Evolutionary conservation across 2,113 vertebrate genomes (phyloP).

Genomic region (Hoplias malabaricus): DNA sequence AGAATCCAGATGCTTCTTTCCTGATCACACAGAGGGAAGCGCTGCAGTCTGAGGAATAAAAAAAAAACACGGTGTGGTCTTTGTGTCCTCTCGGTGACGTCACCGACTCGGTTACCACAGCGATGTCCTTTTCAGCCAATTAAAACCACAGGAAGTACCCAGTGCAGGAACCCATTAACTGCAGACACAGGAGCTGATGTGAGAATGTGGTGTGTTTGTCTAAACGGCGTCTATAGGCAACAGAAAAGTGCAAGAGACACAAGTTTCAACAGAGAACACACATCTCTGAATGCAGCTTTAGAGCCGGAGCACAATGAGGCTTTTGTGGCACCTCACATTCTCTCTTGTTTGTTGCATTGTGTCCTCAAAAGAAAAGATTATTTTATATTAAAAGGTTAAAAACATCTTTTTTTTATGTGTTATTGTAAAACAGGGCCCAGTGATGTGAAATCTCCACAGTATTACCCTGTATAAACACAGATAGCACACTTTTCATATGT

Average conservation of each 20-base stretch:
- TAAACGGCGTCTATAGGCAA: slow-evolving; percentile 12
- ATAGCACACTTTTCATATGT: too few relatives aligned
- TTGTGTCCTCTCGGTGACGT: not conserved
- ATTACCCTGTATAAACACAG: too few relatives aligned
- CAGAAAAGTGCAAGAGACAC: not conserved
- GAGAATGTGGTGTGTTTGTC: not conserved
- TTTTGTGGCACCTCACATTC: slow-evolving; percentile 34
- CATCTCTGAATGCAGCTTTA: slow-evolving; percentile 21
- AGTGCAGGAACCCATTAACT: not conserved
- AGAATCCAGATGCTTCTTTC: not conserved
- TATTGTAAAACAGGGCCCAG: too few relatives aligned
- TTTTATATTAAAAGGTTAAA: too few relatives aligned
- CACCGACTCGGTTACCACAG: not conserved
- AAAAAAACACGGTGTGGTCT: not conserved
- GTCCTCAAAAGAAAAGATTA: too few relatives aligned
- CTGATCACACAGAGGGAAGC: not conserved
- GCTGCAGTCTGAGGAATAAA: too few relatives aligned
- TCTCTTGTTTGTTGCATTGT: slow-evolving; percentile 24
- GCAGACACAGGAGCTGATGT: slow-evolving; percentile 7
- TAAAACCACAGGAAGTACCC: not conserved
- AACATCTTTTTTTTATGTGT: too few relatives aligned
- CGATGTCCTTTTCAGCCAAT: not conserved
- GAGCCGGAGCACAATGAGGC: slow-evolving; percentile 16
- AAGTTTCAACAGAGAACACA: slow-evolving; percentile 17
- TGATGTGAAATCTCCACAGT: too few relatives aligned